Conservation (phyloP, 2,888 invertebrate species). For the Papilio protenor region DNA sequence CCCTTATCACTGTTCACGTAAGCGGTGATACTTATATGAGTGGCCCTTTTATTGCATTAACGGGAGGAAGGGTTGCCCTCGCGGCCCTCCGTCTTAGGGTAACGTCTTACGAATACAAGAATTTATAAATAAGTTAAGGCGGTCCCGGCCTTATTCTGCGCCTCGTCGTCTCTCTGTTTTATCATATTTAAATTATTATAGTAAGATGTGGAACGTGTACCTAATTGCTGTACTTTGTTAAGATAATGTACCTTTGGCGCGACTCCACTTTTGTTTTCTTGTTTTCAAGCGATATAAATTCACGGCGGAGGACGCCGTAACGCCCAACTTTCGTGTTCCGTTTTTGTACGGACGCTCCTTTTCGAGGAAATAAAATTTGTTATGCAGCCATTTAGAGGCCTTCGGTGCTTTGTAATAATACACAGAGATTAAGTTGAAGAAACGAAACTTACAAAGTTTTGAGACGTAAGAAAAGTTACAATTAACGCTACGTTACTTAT, state of each 20-base stretch:
- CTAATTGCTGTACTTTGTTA: conserved; percentile 85
- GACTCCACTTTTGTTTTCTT: conserved; percentile 84
- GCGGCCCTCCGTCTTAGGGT: conserved; percentile 57
- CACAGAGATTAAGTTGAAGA: conserved; percentile 40
- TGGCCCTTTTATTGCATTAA: conserved; percentile 83
- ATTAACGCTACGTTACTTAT: conserved; percentile 9
- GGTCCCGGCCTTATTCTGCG: conserved; percentile 77
- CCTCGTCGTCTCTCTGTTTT: conserved; percentile 79
- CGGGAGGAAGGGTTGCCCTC: conserved; percentile 74
- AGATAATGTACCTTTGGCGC: conserved; percentile 84
- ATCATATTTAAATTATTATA: conserved; percentile 85
- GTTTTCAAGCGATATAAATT: conserved; percentile 81
- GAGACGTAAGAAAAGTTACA: conserved; percentile 1
- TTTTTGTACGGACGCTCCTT: conserved; percentile 79
- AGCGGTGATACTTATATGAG: conserved; percentile 83
- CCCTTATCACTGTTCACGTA: conserved; percentile 77
- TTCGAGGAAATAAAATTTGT: conserved; percentile 75
- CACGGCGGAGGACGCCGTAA: conserved; percentile 69
- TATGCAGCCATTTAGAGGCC: conserved; percentile 65
- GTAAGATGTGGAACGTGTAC: conserved; percentile 85
- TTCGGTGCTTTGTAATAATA: conserved; percentile 44
- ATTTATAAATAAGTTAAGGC: conserved; percentile 83
- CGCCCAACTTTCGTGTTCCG: conserved; percentile 79
- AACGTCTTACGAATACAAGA: conserved; percentile 69
- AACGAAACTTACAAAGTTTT: conserved; percentile 31